Evolutionary conservation across 2,797 vertebrate species (phyloP), one percentile per base, ranked within the genome.

Genomic region (Lagorchestes hirsutus): DNA sequence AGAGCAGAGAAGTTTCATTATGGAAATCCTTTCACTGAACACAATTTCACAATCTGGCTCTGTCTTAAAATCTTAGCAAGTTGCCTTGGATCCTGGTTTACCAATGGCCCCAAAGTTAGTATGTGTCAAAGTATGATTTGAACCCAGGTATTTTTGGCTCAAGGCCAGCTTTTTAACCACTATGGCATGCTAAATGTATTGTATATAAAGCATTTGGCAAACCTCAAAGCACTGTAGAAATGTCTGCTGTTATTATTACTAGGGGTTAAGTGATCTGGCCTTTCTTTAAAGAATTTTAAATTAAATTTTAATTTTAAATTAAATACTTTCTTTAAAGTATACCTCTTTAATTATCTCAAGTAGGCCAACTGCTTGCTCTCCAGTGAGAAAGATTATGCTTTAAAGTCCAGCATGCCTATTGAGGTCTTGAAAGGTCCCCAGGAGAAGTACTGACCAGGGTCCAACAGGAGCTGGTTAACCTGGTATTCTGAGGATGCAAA

Each of bases 371-470:
- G 62, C 16, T 62, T 94, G 40, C 57, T 82, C n/a, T 87, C 40
- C 90, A 22, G 94, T 59, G 55, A 93, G 29, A 96, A 54, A 11
- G 9, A 28, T n/a, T 58, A 90, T 54, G 1, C 54, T 57, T 12
- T 91, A 52, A 90, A 82, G n/a, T 31, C 8, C 29, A 92, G 91
- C n/a, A 96, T 92, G 56, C 50, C 90, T 28, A 29, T 3, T 91
- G 90, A 91, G 91, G 28, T 28, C 91, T 93, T 18, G 87, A 90
- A 95, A 87, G 92, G 4, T 92, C 93, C 55, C n/a, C 55, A 31
- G 52, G 59, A 90, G 91, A 93, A 62, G 90, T 93, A 57, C 59
- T 93, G 50, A 95, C 56, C 29, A 28, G 82, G n/a, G 2, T n/a
- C 29, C 95, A 50, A 11, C 46, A 59, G 87, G 4, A 54, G 3